Base-by-base conservation (phyloP, 1,140 invertebrate genomes). In the Drosophila kikkawai region DNA sequence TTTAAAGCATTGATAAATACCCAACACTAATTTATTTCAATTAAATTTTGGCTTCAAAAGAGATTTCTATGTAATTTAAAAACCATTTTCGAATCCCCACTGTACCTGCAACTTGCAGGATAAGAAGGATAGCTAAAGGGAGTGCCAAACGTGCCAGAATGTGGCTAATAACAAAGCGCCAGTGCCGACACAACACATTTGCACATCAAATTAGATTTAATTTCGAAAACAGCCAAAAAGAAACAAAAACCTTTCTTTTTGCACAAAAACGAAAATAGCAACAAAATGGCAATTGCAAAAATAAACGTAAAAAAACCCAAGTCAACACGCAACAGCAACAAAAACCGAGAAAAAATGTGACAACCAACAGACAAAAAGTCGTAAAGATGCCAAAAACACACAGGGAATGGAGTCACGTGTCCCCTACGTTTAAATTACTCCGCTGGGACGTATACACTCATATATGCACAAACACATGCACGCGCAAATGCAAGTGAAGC, bases 141-240 rank as follows among this genome's bases (percentile, higher is more conserved):
- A 11, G 26, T 32, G 22, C 26, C 39, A 47, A 29, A 71, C 69
- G 69, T 73, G 69, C 69, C 42, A 15, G 67, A 73, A 47, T 71
- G 51, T 45, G 48, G 44, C 32, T 73, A 65, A 76, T 66, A 71
- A 79, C 63, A 55, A 75, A 75, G 45, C 59, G 41, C n/a, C 58
- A 60, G 41, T 60, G 36, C 34, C 57, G 36, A 71, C 56, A 78
- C 53, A 61, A 66, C 76, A 76, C 50, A 83, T 66, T 70, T 70
- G 29, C 47, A 69, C 77, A 84, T 85, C 56, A 84, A 81, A 85
- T 81, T 85, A 81, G 74, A 85, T 81, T 84, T 84, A 81, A 84
- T 85, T 81, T 84, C 51, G 36, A 66, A 78, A 74, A 80, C 64
- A 48, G 53, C 71, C 0, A 56, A 39, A 55, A 56, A 37, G 22